Evolutionary conservation across 2,113 vertebrate species (phyloP), one percentile per base, ranked within the genome.

Genomic region (Coregonus clupeaformis): DNA sequence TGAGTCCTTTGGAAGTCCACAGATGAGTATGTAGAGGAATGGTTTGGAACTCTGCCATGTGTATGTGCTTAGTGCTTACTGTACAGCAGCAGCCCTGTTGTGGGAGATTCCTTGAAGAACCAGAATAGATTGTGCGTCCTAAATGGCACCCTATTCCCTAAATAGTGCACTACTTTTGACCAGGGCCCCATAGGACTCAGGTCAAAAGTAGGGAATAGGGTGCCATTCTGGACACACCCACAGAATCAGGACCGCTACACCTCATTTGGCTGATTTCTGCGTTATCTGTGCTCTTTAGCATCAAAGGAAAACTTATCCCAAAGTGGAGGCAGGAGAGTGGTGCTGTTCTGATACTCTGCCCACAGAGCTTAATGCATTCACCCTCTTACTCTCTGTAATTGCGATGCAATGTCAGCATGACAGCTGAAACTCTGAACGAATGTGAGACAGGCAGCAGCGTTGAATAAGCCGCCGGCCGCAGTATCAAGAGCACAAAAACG

Each of bases 301-400:
- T 80, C 49, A 76, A 67, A 75, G 29, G 18, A 24, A 16, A 62
- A 11, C 64, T 29, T 42, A 42, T 64, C 25, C 62, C 24, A 30
- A 30, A 6, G 64, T 66, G 64, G 12, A 27, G 62, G 24, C 25
- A 20, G 27, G 65, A 36, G 65, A 36, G 18, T 20, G 65, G 29
- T 9, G 29, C 69, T 68, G 75, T 73, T 82, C 82, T 20, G 55
- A 79, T 83, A 73, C 60, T 81, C 79, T 82, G 76, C 75, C 70
- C 67, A 60, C 69, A 32, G 30, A 9, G 9, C 69, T 32, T 82
- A 69, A 84, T 84, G 77, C 76, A 71, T 80, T 81, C 78, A 45
- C 74, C 71, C 71, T 80, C 80, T 90, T 81, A 88, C 89, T 88
- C 88, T 87, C 86, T 89, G 88, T 92, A 92, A 92, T 90, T 91